Percentiles rank a stretch among this genome's conserved stretches.
These are phyloP conservation scores for Exocentrus adspersus DNA, from an alignment of 2,888 invertebrate genomes.

Conservation along the genomic window DNA sequence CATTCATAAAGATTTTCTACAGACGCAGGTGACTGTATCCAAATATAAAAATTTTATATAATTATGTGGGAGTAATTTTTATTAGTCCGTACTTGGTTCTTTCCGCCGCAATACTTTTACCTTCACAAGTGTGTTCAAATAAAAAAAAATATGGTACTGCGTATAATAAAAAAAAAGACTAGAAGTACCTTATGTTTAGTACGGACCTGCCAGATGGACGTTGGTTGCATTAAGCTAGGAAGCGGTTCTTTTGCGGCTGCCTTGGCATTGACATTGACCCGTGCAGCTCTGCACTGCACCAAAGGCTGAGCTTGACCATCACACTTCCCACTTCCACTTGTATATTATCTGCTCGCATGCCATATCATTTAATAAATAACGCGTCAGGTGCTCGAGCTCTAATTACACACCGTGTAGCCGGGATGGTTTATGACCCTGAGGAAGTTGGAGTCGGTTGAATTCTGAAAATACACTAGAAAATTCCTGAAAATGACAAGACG, in stretches of 20 bases:
- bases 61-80: too few species aligned
- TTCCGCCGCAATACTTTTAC: too few species aligned
- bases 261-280: conserved; percentile 31
- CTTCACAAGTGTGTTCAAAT: too few species aligned
- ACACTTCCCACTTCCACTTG: conserved; percentile 8
- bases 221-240: conserved; percentile 17
- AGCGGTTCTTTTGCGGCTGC: conserved; percentile 22
- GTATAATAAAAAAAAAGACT: too few species aligned
- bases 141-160: too few species aligned
- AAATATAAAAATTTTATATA: too few species aligned
- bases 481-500: too few species aligned
- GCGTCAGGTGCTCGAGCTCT: not conserved
- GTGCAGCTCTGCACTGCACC: conserved; percentile 17
- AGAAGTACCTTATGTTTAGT: not conserved
- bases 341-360: conserved; percentile 7
- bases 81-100: too few species aligned
- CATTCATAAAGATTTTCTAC: too few species aligned
- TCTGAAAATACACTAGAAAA: too few species aligned
- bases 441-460: not conserved
- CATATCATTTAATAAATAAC: conserved; percentile 7
- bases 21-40: too few species aligned
- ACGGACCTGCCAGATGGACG: conserved; percentile 12
- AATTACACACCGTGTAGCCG: conserved; percentile 4
- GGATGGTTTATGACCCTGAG: not conserved
- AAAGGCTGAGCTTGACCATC: conserved; percentile 8